Conservation (phyloP, 2,888 invertebrate species). For the Leptinotarsa juncta region DNA sequence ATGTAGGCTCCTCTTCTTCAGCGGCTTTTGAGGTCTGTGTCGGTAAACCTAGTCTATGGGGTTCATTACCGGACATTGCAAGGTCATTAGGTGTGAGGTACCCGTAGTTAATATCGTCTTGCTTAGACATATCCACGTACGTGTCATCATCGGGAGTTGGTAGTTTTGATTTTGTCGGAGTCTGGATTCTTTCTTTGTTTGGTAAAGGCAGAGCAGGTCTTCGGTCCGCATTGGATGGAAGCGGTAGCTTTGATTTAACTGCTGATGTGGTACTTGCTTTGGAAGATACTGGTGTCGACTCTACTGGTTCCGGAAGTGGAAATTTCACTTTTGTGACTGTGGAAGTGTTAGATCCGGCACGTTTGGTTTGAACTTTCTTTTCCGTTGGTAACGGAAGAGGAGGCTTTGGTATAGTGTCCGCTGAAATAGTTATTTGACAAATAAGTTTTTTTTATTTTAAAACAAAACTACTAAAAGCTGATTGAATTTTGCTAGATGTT, state of each 20-base stretch:
- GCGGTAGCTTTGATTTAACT: neutral
- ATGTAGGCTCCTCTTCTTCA: neutral
- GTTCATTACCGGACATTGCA: neutral
- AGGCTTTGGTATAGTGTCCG: neutral
- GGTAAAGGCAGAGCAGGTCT: neutral
- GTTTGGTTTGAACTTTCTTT: neutral
- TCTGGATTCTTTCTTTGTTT: neutral
- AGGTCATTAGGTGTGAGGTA: slow-evolving; percentile 35
- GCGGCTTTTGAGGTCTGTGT: too few species aligned
- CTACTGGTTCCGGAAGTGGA: neutral
- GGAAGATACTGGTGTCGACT: neutral
- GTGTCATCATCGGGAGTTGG: neutral
- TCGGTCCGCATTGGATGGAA: neutral
- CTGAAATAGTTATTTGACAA: neutral
- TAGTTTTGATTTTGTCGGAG: neutral
- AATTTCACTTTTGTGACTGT: neutral
- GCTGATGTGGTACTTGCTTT: too few species aligned
- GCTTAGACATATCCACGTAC: neutral
- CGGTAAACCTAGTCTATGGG: too few species aligned
- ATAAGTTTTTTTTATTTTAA: too few species aligned
- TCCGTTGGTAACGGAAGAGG: neutral
- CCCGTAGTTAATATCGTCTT: slow-evolving; percentile 10
- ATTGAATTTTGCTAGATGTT: too few species aligned
- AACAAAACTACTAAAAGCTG: too few species aligned
- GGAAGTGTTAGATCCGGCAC: neutral